Evolutionary conservation across 1,140 invertebrate genomes (phyloP), one percentile per base, ranked within the genome.

Genomic region (Halictus rubicundus): DNA sequence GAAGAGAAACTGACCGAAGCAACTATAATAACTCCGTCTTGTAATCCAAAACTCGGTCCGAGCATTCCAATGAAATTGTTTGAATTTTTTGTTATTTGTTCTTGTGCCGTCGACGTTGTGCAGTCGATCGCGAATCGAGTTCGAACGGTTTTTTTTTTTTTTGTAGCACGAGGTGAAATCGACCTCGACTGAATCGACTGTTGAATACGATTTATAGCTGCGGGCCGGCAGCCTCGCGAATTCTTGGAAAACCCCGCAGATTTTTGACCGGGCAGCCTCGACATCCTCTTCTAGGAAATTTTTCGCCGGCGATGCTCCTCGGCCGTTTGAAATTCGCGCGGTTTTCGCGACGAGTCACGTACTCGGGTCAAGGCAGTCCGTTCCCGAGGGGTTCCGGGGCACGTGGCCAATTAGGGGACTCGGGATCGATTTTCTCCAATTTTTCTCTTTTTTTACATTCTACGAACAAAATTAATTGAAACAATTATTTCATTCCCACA

Each of bases 221-320:
- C 72, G 19, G 49, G 52, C 72, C 10, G 49, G 69, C n/a, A 66
- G 64, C 64, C 64, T 66, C 68, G 46, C 57, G 25, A 6, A 39
- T 65, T 74, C 49, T 65, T 42, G 61, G 61, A 74, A 65, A 74
- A 7, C 21, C 9, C 7, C 21, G 16, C n/a, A 69, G 60, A 64
- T 52, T 64, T 64, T 73, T 73, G 60, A 73, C 71, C 72, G 60
- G 7, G 27, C 61, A 68, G 54, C 64, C 64, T 68, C 54, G 73
- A 46, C 52, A 57, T 66, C 52, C 32, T 49, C 59, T 25, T 25
- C 16, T 23, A 59, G 64, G 25, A 68, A 37, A 42, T 27, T 10
- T n/a, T n/a, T 25, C 49, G 32, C 5, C 60, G 42, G 19, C 39
- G 9, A 61, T 2, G 46, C 25, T 46, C 64, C 52, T 64, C n/a